phyloP scores from a whole-genome alignment of 2,888 invertebrate genomes.

The Hypolimnas misippus region DNA sequence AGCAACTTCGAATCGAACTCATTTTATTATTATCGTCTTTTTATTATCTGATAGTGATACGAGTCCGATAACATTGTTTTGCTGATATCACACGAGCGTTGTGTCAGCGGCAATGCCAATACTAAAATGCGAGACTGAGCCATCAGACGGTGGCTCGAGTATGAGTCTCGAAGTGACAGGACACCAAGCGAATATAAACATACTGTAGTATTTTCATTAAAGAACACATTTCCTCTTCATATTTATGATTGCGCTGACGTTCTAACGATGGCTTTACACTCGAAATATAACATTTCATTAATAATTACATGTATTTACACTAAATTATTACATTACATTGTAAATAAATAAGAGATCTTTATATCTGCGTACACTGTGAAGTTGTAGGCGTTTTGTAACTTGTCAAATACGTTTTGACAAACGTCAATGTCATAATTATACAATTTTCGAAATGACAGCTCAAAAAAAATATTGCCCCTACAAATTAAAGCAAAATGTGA shows the following conservation, averaged over 20 bases:
- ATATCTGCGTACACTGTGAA: constrained; percentile 12
- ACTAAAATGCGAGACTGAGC: constrained; percentile 53
- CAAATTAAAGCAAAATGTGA: not conserved
- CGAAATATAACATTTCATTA: not conserved
- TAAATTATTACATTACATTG: not conserved
- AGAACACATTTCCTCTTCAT: constrained; percentile 14
- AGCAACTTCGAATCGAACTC: constrained; percentile 41
- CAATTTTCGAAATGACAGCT: not conserved
- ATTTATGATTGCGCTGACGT: not conserved
- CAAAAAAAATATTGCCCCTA: not conserved
- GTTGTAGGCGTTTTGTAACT: constrained; percentile 6
- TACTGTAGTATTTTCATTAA: constrained; percentile 29
- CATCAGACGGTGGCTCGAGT: constrained; percentile 39
- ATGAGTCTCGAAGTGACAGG: constrained; percentile 44
- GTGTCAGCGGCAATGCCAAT: constrained; percentile 57
- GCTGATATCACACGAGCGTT: constrained; percentile 56
- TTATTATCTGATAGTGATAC: constrained; percentile 55
- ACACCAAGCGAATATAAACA: constrained; percentile 46
- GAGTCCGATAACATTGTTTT: constrained; percentile 63
- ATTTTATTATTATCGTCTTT: constrained; percentile 57
- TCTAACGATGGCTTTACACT: not conserved
- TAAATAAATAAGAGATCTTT: constrained; percentile 13
- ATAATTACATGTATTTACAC: not conserved
- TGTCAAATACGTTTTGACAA: constrained; percentile 1
- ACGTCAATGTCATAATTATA: not conserved